Evolutionary conservation across 2,888 invertebrate genomes (phyloP).

Genomic region (Alloscopus bannaensis): DNA sequence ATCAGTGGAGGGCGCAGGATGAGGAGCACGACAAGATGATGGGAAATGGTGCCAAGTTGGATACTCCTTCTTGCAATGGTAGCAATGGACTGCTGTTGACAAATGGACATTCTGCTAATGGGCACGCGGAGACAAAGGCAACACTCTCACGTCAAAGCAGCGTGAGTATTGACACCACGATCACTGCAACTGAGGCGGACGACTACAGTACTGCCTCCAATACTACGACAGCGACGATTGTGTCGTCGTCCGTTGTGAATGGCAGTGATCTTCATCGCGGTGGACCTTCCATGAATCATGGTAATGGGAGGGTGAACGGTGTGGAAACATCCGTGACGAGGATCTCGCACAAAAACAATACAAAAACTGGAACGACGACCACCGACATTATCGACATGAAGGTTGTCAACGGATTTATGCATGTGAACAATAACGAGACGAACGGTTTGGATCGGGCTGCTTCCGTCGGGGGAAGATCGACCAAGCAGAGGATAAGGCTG

Average conservation of each 20-base stretch:
- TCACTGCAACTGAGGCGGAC: too few species aligned
- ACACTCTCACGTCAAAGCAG: conserved; percentile 45
- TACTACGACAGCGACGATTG: too few species aligned
- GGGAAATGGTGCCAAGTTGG: neutral
- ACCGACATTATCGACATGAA: conserved; percentile 57
- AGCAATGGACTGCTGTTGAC: neutral
- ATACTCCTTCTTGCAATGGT: neutral
- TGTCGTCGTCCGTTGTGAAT: too few species aligned
- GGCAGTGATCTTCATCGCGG: too few species aligned
- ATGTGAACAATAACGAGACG: conserved; percentile 38
- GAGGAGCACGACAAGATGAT: conserved; percentile 4
- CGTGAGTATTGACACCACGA: too few species aligned
- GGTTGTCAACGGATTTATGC: conserved; percentile 57
- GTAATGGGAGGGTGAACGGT: neutral
- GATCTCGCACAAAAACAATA: conserved; percentile 47
- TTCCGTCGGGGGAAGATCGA: conserved; percentile 36
- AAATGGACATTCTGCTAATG: conserved; percentile 13
- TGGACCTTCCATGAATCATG: too few species aligned
- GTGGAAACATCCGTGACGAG: conserved; percentile 3
- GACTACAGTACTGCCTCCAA: too few species aligned
- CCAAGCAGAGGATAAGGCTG: conserved; percentile 56
- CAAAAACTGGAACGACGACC: conserved; percentile 25
- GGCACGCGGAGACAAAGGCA: conserved; percentile 12
- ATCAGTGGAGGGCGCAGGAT: conserved; percentile 69
- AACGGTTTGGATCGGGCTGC: conserved; percentile 31